A percentile compares a stretch with the other conserved stretches of the same genome.
phyloP scores from a whole-genome alignment of 2,113 vertebrate species.

The Anarrhichthys ocellatus region DNA sequence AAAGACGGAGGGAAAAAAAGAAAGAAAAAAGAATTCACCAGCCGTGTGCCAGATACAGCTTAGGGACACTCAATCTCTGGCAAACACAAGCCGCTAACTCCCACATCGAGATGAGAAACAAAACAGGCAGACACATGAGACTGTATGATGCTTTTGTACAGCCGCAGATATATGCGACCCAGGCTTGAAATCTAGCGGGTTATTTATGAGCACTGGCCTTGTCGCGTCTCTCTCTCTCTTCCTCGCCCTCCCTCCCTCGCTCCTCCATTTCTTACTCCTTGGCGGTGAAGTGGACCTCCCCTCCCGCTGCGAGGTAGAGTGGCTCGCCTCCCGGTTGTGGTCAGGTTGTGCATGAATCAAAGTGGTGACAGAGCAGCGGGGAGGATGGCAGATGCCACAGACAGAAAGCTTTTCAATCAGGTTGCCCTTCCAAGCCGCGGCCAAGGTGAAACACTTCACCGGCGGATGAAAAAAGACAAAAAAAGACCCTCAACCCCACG shows the following conservation, averaged over 20 bases:
- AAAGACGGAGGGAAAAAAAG: not conserved
- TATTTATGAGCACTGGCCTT: constrained; percentile 56
- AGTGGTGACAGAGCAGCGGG: constrained; percentile 85
- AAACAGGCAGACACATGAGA: constrained; percentile 55
- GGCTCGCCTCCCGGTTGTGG: constrained; percentile 75
- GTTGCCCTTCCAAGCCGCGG: constrained; percentile 82
- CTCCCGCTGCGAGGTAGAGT: constrained; percentile 73
- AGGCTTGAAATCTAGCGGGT: constrained; percentile 37
- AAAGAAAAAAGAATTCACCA: constrained; percentile 23
- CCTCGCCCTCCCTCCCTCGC: constrained; percentile 10
- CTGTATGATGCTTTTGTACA: constrained; percentile 46
- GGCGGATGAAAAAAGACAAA: constrained; percentile 36
- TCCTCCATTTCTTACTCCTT: constrained; percentile 61
- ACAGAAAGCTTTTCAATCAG: constrained; percentile 88
- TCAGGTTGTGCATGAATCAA: constrained; percentile 85
- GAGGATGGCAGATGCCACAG: constrained; percentile 85
- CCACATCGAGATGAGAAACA: constrained; percentile 56
- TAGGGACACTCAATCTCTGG: constrained; percentile 64
- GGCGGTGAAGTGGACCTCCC: constrained; percentile 71
- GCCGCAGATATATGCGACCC: constrained; percentile 26
- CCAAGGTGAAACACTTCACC: constrained; percentile 85
- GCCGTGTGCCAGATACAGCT: constrained; percentile 64
- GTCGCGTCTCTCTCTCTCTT: constrained; percentile 21
- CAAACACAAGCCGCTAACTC: constrained; percentile 54
- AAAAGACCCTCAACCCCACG: constrained; percentile 60